Conservation (phyloP, 2,797 vertebrate species). For the Phoeniculus purpureus region DNA sequence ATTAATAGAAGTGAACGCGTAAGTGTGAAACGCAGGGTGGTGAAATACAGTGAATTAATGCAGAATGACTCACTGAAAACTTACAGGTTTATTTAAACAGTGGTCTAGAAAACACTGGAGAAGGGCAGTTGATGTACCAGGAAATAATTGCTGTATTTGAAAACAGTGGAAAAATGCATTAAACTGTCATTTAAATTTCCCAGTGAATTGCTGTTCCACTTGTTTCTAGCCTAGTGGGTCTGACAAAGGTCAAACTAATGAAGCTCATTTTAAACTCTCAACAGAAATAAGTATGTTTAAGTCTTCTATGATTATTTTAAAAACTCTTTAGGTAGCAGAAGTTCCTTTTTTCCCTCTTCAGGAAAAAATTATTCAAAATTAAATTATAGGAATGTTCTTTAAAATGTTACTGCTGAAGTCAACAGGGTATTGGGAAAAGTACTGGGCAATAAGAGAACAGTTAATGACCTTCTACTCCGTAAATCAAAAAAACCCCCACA, state of each 20-base stretch:
- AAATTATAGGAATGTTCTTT: neutral
- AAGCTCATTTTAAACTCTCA: no score
- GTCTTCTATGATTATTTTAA: neutral
- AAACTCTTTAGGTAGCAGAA: neutral
- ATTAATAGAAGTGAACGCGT: neutral
- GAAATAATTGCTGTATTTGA: neutral
- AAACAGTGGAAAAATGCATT: slow-evolving; percentile 53
- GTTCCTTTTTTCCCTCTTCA: neutral
- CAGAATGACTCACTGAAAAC: neutral
- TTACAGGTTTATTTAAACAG: neutral
- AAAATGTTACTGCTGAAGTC: neutral
- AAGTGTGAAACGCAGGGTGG: neutral
- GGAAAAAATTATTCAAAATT: neutral
- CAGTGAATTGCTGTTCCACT: neutral
- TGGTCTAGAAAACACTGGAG: neutral
- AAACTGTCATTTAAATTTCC: slow-evolving; percentile 42
- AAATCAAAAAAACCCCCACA: neutral
- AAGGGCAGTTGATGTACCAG: neutral
- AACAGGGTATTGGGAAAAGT: neutral
- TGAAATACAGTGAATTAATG: neutral
- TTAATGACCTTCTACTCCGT: neutral
- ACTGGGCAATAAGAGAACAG: neutral
- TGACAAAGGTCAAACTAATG: slow-evolving; percentile 53
- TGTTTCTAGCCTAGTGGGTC: neutral
- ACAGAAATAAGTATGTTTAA: neutral